Evolutionary conservation across 37 sponge, comb jelly and placozoan species (phyloP), one percentile per base, ranked within the genome.

Genomic region (Aplysina aerophoba): DNA sequence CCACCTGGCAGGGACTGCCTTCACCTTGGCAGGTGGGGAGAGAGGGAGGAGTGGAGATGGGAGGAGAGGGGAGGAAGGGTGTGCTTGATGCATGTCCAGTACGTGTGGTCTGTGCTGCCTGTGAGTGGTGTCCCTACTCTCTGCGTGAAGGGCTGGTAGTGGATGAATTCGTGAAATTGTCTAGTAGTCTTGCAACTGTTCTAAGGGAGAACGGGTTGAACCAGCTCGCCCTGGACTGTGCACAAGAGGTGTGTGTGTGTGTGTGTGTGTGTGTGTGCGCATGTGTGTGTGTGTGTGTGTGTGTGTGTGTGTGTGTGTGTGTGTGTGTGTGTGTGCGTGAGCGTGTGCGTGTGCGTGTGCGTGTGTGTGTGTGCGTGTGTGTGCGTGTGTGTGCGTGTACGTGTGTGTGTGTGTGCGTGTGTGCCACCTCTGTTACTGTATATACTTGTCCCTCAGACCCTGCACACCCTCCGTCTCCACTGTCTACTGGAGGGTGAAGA

Each of bases 171-270:
- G 17, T 69, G 71, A 30, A 69, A 8, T 30, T 12, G 34, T 17
- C 35, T 30, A 15, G 34, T 34, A 4, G 19, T 19, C 20, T 41
- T 5, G 54, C n/a, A 36, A 15, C 78, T 6, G 27, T 66, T 0
- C 66, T 88, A n/a, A 27, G 64, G 59, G 89, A 88, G 40, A 88
- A 83, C 59, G 64, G 67, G 22, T 77, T 83, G 79, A 83, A 41
- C 33, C 89, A 88, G 50, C 78, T 83, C 12, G 27, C 84, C 0
- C 69, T 88, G 15, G 57, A 64, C 28, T 83, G 79, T 64, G 56
- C 79, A 21, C 63, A 55, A 4, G 75, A 78, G 84, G 89, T 88
- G 37, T 19, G 73, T 36, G 21, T 14, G 44, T 36, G 54, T 22
- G 24, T 11, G 1, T 1, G 4, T 30, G 4, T 69, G 31, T 30